These are phyloP conservation scores for Spodoptera littoralis DNA, from an alignment of 2,888 invertebrate genomes.

Conservation along the genomic window DNA sequence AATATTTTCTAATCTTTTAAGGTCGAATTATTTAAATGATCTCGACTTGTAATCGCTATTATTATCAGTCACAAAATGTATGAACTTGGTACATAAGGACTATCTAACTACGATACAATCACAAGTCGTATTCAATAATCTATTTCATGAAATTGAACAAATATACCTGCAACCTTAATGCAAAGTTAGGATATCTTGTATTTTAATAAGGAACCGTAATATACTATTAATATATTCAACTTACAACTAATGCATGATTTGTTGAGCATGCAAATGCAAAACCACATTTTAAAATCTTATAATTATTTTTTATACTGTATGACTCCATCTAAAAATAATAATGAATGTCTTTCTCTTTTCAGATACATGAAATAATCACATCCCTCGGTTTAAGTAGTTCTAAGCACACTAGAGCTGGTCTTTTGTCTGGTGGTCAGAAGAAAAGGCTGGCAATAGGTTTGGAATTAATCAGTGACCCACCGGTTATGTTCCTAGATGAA, in stretches of 20 bases:
- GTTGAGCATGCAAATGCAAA: too few species aligned
- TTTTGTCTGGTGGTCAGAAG: constrained; percentile 96
- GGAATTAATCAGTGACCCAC: constrained; percentile 97
- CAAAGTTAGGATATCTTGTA: too few species aligned
- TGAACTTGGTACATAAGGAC: too few species aligned
- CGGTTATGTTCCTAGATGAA: constrained; percentile 97
- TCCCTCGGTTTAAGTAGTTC: constrained; percentile 92
- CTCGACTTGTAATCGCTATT: constrained; percentile 7
- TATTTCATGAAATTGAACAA: background rate
- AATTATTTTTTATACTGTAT: too few species aligned
- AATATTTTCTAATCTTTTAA: constrained; percentile 29
- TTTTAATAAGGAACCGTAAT: too few species aligned
- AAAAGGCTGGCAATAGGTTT: constrained; percentile 97
- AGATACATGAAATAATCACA: constrained; percentile 94
- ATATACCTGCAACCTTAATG: too few species aligned
- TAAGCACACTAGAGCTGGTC: constrained; percentile 91
- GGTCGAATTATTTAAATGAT: constrained; percentile 19
- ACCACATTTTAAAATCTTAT: too few species aligned
- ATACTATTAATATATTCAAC: too few species aligned
- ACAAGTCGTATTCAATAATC: constrained; percentile 3
- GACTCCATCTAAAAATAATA: background rate
- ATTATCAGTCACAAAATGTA: constrained; percentile 3
- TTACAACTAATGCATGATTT: too few species aligned
- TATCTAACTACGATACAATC: background rate
- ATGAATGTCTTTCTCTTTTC: constrained; percentile 58